phyloP scores from a whole-genome alignment of 2,888 invertebrate species.

The Labia minor region DNA sequence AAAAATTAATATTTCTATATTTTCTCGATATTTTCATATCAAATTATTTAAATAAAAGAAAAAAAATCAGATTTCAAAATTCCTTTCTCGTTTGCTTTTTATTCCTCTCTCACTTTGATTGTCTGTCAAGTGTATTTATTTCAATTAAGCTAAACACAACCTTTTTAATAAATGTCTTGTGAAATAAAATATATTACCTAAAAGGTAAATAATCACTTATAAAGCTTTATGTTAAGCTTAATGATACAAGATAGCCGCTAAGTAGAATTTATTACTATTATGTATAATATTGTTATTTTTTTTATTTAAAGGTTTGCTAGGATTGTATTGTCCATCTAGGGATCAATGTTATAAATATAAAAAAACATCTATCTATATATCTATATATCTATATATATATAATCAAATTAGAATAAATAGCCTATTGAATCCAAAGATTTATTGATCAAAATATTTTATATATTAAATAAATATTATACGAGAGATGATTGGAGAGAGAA shows the following conservation, averaged over 20 bases:
- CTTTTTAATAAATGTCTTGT: neutral
- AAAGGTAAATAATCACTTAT: constrained; percentile 13
- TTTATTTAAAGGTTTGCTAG: neutral
- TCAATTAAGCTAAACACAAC: neutral
- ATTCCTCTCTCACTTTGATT: neutral
- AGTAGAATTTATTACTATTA: neutral
- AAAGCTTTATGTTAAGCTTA: constrained; percentile 13
- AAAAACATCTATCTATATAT: neutral
- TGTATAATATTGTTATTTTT: too few relatives aligned
- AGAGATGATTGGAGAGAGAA: too few relatives aligned
- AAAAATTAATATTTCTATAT: too few relatives aligned
- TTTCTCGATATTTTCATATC: neutral
- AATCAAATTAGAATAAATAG: neutral
- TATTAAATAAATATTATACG: neutral
- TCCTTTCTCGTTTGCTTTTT: too few relatives aligned
- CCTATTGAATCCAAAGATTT: neutral
- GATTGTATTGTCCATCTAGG: neutral
- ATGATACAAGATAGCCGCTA: constrained; percentile 13
- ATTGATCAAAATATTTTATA: neutral
- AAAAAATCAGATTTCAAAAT: neutral
- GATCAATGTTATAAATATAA: neutral
- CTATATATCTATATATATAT: too few relatives aligned
- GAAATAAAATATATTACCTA: neutral
- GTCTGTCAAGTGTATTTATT: constrained; percentile 2
- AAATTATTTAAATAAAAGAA: neutral